Percentiles rank a stretch among this genome's conserved stretches.
These are phyloP conservation scores for Holothuria scabra DNA, from an alignment of 53 echinoderm and acorn worm genomes.

Conservation along the genomic window DNA sequence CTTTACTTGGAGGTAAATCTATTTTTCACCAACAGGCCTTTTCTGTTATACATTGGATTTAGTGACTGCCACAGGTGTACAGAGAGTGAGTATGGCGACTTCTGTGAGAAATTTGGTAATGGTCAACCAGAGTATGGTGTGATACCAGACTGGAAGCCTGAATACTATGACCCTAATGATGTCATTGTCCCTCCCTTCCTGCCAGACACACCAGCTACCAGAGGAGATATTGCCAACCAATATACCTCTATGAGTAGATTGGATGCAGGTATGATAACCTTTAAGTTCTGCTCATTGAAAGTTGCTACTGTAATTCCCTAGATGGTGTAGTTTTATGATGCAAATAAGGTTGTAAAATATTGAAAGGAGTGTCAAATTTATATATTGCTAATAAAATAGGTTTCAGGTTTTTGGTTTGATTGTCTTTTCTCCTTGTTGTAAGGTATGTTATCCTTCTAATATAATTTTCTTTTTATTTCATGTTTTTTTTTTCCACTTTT, in stretches of 20 bases:
- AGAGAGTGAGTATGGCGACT: conserved; percentile 64
- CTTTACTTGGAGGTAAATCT: neutral
- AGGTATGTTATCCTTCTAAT: too few species aligned
- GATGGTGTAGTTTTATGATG: too few species aligned
- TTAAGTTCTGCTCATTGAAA: too few species aligned
- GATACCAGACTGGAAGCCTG: conserved; percentile 79
- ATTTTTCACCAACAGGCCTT: conserved; percentile 54
- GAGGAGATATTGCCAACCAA: conserved; percentile 73
- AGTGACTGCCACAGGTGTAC: conserved; percentile 77
- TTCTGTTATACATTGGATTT: conserved; percentile 80
- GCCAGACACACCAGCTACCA: conserved; percentile 74
- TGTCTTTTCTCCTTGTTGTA: too few species aligned
- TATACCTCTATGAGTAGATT: conserved; percentile 76
- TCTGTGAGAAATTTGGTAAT: conserved; percentile 83
- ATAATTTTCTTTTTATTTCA: too few species aligned
- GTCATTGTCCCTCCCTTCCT: conserved; percentile 79
- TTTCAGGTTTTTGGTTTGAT: too few species aligned
- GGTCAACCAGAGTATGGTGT: conserved; percentile 67
- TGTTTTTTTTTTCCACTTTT: too few species aligned
- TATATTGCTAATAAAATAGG: too few species aligned
- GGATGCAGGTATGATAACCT: conserved; percentile 67
- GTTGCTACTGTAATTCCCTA: too few species aligned
- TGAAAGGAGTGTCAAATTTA: too few species aligned
- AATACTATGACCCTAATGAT: conserved; percentile 60
- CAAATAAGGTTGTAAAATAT: too few species aligned